Percentiles rank a stretch among this genome's conserved stretches.
These are phyloP conservation scores for Drosophila melanosoma DNA, from an alignment of 2,888 invertebrate genomes.

Conservation along the genomic window DNA sequence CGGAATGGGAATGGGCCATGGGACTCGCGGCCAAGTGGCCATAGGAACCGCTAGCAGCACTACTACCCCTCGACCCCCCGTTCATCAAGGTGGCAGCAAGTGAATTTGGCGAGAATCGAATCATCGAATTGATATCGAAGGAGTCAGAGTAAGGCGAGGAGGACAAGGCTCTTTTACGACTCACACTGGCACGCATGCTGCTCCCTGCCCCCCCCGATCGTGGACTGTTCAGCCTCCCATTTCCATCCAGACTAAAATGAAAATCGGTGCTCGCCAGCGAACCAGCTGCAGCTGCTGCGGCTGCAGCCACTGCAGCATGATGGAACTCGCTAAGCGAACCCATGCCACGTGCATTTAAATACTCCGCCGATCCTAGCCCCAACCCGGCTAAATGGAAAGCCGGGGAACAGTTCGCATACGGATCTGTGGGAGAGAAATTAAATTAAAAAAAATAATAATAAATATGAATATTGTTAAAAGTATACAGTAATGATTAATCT, in stretches of 20 bases:
- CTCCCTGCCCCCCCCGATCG: constrained; percentile 85
- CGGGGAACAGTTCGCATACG: constrained; percentile 77
- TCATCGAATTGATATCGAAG: constrained; percentile 97
- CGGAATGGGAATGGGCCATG: constrained; percentile 87
- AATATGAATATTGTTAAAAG: background rate
- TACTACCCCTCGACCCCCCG: constrained; percentile 91
- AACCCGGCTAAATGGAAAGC: constrained; percentile 86
- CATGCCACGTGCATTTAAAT: constrained; percentile 86
- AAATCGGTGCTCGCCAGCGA: constrained; percentile 94
- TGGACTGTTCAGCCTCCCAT: constrained; percentile 89
- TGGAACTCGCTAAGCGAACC: constrained; percentile 85
- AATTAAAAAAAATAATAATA: background rate
- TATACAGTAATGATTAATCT: background rate
- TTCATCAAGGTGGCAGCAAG: constrained; percentile 90
- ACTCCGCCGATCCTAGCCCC: constrained; percentile 87
- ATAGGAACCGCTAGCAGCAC: constrained; percentile 96
- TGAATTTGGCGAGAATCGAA: constrained; percentile 97
- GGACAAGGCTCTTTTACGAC: constrained; percentile 96
- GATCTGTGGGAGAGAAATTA: constrained; percentile 60
- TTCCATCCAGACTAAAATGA: constrained; percentile 95
- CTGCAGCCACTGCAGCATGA: constrained; percentile 85
- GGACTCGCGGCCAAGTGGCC: constrained; percentile 98
- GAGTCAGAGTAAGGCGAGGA: constrained; percentile 98
- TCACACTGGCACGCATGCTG: constrained; percentile 87
- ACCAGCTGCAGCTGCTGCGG: constrained; percentile 84